Conservation (phyloP, 2,888 invertebrate species). For the Leucania comma region DNA sequence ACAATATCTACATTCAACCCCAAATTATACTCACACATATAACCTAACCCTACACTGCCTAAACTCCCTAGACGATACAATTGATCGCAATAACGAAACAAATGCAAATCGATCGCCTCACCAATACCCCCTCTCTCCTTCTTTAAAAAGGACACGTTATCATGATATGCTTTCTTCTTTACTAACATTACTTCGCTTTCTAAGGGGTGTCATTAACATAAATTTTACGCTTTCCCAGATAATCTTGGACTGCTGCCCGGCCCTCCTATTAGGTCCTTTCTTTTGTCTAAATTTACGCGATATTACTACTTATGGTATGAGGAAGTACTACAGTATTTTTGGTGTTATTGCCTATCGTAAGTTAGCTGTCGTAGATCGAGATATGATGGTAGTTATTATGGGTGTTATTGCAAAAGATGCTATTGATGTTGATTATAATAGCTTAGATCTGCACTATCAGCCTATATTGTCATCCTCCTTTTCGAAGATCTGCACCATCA, state of each 20-base stretch:
- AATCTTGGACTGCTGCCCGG: conserved; percentile 82
- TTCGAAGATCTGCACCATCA: no score
- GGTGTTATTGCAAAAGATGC: conserved; percentile 11
- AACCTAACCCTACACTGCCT: conserved; percentile 11
- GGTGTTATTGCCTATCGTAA: conserved; percentile 63
- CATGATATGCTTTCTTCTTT: conserved; percentile 75
- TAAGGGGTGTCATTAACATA: conserved; percentile 85
- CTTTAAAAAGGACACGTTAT: conserved; percentile 82
- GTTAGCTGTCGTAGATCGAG: conserved; percentile 46
- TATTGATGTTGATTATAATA: background rate
- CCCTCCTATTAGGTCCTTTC: conserved; percentile 79
- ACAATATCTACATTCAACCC: background rate
- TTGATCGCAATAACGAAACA: conserved; percentile 26
- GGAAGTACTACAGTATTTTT: conserved; percentile 69
- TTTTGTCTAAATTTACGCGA: conserved; percentile 76
- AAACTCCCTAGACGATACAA: conserved; percentile 26
- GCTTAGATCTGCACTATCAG: background rate
- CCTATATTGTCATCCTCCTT: no score
- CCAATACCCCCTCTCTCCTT: conserved; percentile 67
- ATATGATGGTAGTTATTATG: conserved; percentile 16
- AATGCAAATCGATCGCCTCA: conserved; percentile 62
- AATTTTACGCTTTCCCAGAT: conserved; percentile 85
- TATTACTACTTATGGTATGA: conserved; percentile 77
- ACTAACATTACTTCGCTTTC: conserved; percentile 80
- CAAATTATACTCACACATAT: background rate